Conservation (phyloP, 2,113 vertebrate genomes). For the Octodon degus region DNA sequence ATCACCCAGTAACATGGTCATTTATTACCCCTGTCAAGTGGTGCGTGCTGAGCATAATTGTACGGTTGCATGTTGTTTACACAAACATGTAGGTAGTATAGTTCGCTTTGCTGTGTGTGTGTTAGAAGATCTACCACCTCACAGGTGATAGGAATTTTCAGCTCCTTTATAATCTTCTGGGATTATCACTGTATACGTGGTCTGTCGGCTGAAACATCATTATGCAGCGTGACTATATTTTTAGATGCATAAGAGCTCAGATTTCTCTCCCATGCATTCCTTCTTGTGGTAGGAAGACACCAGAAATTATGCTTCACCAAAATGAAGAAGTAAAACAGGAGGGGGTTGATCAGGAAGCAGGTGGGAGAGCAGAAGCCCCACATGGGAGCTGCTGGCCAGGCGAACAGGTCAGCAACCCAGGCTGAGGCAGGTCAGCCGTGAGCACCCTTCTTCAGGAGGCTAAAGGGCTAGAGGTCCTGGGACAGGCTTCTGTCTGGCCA, state of each 20-base stretch:
- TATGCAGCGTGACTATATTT: background rate
- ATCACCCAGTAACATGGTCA: background rate
- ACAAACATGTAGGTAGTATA: background rate
- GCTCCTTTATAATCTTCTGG: background rate
- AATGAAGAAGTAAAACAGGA: background rate
- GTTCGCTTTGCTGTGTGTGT: background rate
- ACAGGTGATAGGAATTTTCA: background rate
- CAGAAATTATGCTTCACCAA: background rate
- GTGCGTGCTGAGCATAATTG: too few species aligned
- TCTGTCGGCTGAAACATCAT: background rate
- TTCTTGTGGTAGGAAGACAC: background rate
- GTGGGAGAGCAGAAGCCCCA: background rate
- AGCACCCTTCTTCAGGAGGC: background rate
- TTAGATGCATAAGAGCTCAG: background rate
- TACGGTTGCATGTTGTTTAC: background rate
- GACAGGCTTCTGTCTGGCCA: background rate
- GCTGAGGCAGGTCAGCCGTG: background rate
- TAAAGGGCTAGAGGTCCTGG: background rate
- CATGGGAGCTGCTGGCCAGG: background rate
- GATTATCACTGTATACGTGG: background rate
- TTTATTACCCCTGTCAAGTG: background rate
- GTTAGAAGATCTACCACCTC: background rate
- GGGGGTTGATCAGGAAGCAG: background rate
- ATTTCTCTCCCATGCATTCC: background rate
- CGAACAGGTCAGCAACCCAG: background rate